phyloP scores from a whole-genome alignment of 2,888 invertebrate genomes.

The Nebria salina region DNA sequence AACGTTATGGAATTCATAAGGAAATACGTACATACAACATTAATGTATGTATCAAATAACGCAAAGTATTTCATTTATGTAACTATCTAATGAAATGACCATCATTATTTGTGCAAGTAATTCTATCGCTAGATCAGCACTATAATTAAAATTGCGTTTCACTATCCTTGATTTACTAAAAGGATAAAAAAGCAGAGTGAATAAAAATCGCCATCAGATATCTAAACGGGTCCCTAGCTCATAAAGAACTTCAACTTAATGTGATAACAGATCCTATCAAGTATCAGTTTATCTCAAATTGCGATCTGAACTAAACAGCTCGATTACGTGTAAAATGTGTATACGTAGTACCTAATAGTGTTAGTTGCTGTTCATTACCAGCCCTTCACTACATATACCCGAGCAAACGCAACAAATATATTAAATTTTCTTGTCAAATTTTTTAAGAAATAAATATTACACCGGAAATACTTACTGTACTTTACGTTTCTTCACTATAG shows the following conservation, averaged over 20 bases:
- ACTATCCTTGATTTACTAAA: not conserved
- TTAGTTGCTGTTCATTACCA: not conserved
- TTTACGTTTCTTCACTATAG: no score
- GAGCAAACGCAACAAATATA: no score
- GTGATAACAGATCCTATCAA: constrained; percentile 32
- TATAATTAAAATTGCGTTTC: constrained; percentile 12
- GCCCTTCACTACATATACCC: not conserved
- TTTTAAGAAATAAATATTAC: no score
- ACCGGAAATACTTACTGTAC: no score
- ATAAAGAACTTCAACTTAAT: constrained; percentile 16
- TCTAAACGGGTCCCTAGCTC: constrained; percentile 3
- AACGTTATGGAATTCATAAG: no score
- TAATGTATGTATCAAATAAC: not conserved
- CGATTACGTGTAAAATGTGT: constrained; percentile 10
- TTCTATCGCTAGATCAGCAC: constrained; percentile 10
- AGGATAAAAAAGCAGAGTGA: not conserved
- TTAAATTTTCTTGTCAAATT: no score
- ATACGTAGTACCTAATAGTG: not conserved
- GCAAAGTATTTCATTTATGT: constrained; percentile 5
- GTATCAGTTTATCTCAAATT: constrained; percentile 17
- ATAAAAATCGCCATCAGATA: constrained; percentile 1
- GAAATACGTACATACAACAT: no score
- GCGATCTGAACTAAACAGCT: constrained; percentile 19
- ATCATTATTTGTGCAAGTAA: constrained; percentile 3
- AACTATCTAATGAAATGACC: constrained; percentile 5